phyloP scores from a whole-genome alignment of 2,797 vertebrate genomes.

The Octomys mimax region DNA sequence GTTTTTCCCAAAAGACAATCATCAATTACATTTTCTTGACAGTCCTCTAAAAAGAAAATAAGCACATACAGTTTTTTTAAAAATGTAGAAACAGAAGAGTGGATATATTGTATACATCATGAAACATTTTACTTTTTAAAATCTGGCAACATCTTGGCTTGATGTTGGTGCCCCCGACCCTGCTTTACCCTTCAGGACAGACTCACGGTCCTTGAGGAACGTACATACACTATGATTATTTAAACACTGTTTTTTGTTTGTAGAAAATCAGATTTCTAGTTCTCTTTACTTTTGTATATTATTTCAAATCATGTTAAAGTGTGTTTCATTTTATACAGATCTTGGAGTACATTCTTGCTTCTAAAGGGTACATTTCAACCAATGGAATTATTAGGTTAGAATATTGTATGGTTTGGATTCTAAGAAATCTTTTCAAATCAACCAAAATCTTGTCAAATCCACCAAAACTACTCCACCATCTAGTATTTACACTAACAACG shows the following conservation, averaged over 20 bases:
- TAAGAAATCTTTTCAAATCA: conserved; percentile 30
- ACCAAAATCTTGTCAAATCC: conserved; percentile 6
- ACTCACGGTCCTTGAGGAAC: background rate
- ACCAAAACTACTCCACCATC: background rate
- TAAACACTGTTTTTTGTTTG: background rate
- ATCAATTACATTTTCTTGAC: background rate
- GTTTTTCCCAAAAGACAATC: background rate
- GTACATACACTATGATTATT: background rate
- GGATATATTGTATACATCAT: background rate
- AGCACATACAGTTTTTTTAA: background rate
- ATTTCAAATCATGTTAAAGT: background rate
- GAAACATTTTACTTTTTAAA: background rate
- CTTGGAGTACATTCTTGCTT: background rate
- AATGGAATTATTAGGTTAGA: conserved; percentile 21
- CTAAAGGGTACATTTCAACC: background rate
- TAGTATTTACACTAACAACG: background rate
- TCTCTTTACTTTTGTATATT: background rate
- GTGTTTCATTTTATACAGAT: background rate
- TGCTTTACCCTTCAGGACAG: background rate
- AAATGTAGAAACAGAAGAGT: background rate
- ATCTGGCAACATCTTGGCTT: background rate
- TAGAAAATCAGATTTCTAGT: background rate
- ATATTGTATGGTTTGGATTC: background rate
- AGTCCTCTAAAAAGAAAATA: conserved; percentile 19
- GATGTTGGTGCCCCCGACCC: background rate